A percentile compares a stretch with the other conserved stretches of the same genome.
These are phyloP conservation scores for Oostethus manadensis DNA, from an alignment of 2,113 vertebrate species.

Conservation along the genomic window DNA sequence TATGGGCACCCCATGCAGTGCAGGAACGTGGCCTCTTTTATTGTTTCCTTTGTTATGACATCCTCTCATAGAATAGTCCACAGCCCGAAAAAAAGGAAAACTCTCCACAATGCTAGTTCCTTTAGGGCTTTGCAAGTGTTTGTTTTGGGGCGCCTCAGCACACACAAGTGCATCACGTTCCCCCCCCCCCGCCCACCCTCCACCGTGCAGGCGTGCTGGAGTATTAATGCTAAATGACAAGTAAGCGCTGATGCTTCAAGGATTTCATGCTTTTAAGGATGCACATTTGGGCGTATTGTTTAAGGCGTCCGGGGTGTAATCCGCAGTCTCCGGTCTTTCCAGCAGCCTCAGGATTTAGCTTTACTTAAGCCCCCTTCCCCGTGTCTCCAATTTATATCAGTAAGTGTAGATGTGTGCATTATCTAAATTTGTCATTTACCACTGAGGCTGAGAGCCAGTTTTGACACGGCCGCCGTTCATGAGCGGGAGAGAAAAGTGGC, in stretches of 20 bases:
- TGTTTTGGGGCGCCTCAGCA: slow-evolving; percentile 59
- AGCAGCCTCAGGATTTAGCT: slow-evolving; percentile 69
- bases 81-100: slow-evolving; percentile 30
- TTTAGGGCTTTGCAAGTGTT: slow-evolving; percentile 63
- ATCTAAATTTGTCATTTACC: slow-evolving; percentile 73
- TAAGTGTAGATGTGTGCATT: slow-evolving; percentile 61
- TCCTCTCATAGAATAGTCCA: slow-evolving; percentile 62
- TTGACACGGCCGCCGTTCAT: slow-evolving; percentile 61
- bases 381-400: slow-evolving; percentile 67
- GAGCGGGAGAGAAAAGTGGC: slow-evolving; percentile 59
- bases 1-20: slow-evolving; percentile 56
- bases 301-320: slow-evolving; percentile 71
- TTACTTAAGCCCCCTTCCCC: slow-evolving; percentile 58
- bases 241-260: slow-evolving; percentile 63
- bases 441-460: slow-evolving; percentile 65
- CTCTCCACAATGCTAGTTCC: slow-evolving; percentile 54
- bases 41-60: slow-evolving; percentile 71
- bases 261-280: slow-evolving; percentile 74
- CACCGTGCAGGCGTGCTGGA: slow-evolving; percentile 59
- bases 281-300: slow-evolving; percentile 74
- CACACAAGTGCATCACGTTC: slow-evolving; percentile 43
- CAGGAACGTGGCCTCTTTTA: slow-evolving; percentile 63
- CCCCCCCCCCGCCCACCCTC: slow-evolving; percentile 18
- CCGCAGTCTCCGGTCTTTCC: slow-evolving; percentile 64
- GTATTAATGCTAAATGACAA: slow-evolving; percentile 76